phyloP scores from a whole-genome alignment of 1,140 invertebrate genomes.

The Sminthurinus signatus region DNA sequence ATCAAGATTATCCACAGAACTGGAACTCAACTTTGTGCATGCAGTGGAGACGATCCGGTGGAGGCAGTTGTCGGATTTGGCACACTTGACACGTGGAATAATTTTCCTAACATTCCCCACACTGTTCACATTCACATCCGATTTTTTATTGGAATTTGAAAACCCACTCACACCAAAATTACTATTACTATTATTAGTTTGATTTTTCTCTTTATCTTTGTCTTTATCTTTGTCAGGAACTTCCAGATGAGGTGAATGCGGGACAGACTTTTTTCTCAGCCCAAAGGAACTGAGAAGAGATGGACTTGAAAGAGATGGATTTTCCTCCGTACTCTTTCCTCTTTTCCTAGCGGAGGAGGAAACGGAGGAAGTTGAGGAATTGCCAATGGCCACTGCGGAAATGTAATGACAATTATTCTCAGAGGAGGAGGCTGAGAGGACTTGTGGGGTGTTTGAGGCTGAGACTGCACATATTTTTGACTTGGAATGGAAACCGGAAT shows the following conservation, averaged over 20 bases:
- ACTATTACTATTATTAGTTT: not conserved
- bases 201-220: not conserved
- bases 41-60: conserved; percentile 24
- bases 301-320: too few relatives aligned
- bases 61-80: conserved; percentile 38
- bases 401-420: conserved; percentile 23
- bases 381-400: too few relatives aligned
- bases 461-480: not conserved
- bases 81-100: conserved; percentile 13
- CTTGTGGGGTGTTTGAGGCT: too few relatives aligned
- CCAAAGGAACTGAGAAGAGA: too few relatives aligned
- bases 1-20: conserved; percentile 24
- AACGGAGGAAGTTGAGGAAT: too few relatives aligned
- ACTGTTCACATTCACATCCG: too few relatives aligned
- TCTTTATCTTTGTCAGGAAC: not conserved
- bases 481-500: not conserved
- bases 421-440: not conserved
- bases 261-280: too few relatives aligned
- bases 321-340: too few relatives aligned
- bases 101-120: too few relatives aligned
- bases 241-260: not conserved
- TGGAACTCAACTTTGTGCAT: conserved; percentile 17
- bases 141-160: too few relatives aligned
- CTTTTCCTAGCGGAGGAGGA: too few relatives aligned
- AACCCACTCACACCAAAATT: not conserved